These are phyloP conservation scores for Phortica magna DNA, from an alignment of 2,888 invertebrate genomes.

Conservation along the genomic window DNA sequence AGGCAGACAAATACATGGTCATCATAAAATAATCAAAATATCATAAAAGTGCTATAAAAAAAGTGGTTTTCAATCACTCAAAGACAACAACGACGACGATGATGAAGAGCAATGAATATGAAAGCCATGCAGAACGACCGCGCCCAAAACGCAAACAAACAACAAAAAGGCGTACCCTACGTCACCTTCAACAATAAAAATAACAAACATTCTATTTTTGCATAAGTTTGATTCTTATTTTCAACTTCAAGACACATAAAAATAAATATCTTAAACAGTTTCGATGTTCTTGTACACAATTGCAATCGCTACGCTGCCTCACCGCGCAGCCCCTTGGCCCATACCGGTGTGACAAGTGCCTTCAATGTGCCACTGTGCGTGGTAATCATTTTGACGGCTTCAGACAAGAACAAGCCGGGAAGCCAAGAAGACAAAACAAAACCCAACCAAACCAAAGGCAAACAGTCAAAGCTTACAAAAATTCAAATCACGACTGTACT, in stretches of 20 bases:
- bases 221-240: too few relatives aligned
- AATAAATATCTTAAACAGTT: background rate
- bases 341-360: slow-evolving; percentile 16
- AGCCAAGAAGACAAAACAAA: background rate
- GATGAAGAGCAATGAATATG: background rate
- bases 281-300: background rate
- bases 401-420: background rate
- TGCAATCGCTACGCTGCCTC: background rate
- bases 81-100: slow-evolving; percentile 5
- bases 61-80: slow-evolving; percentile 20
- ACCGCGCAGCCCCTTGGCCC: background rate
- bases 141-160: background rate
- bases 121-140: background rate
- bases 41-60: slow-evolving; percentile 1
- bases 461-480: background rate
- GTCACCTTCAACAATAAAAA: background rate
- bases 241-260: too few relatives aligned
- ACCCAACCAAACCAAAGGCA: background rate
- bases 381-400: background rate
- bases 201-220: too few relatives aligned
- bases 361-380: slow-evolving; percentile 26
- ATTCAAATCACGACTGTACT: slow-evolving; percentile 29
- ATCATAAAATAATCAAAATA: slow-evolving; percentile 2
- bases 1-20: background rate
- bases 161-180: background rate